Evolutionary conservation across 2,797 vertebrate genomes (phyloP), one percentile per base, ranked within the genome.

Genomic region (Hydrolagus colliei): DNA sequence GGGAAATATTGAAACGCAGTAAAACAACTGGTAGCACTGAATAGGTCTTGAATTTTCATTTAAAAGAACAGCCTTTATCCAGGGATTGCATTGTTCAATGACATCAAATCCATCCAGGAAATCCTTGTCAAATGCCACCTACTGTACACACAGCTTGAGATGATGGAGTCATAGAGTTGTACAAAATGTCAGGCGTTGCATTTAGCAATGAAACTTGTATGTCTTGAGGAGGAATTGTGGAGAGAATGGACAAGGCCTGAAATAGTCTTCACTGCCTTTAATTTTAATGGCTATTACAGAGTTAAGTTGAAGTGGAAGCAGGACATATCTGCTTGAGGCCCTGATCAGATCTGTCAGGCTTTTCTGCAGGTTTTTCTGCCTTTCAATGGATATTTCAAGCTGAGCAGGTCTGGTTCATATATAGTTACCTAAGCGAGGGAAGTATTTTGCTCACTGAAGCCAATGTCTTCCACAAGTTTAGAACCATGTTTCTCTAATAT

Each of bases 121-220:
- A 84, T 71, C 67, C 79, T 71, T 84, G 32, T 84, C 65, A 52
- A 14, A 84, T 84, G 27, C 79, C 79, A 84, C 79, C 79, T 35
- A 71, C 79, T 84, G 79, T 35, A 65, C 41, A 18, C 65, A 71
- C 10, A 68, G 79, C 16, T 35, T 71, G 10, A 11, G 65, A 16
- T 52, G 68, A 68, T 82, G 27, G 8, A 67, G 32, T 41, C 20
- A 35, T 65, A 11, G 8, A 67, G 32, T 41, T 14, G 20, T 63
- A 11, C 12, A 35, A 80, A 80, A 20, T 52, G 41, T 52, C 41
- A 52, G 41, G 7, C 65, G 20, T 67, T 32, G 22, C 32, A 67
- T 65, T 80, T 35, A 80, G 27, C 16, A 68, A 84, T 84, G 16
- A 84, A 52, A 27, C 27, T 67, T 84, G 20, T 52, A 5, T 41